Conservation (phyloP, 1,140 invertebrate genomes). For the Drosophila insularis region DNA sequence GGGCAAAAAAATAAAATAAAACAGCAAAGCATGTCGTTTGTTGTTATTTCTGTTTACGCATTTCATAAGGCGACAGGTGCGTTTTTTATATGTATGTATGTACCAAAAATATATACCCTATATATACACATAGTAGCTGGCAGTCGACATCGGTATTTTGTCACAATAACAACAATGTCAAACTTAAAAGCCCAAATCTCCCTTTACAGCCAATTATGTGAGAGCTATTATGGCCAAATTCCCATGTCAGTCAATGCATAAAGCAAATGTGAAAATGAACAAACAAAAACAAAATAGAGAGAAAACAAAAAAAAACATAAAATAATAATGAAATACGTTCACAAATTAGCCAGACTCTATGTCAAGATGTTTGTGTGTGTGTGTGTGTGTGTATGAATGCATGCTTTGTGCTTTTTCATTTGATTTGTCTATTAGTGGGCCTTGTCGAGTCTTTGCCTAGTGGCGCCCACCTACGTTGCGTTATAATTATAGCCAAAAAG, state of each 20-base stretch:
- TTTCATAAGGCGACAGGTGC: constrained; percentile 73
- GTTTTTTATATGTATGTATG: constrained; percentile 38
- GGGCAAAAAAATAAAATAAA: constrained; percentile 29
- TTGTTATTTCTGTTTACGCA: constrained; percentile 75
- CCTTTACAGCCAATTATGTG: constrained; percentile 72
- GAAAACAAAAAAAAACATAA: background rate
- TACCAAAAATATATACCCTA: constrained; percentile 9
- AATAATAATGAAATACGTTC: constrained; percentile 70
- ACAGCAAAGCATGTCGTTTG: constrained; percentile 51
- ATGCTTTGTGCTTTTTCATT: constrained; percentile 40
- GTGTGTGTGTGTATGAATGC: constrained; percentile 8
- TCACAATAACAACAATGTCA: constrained; percentile 38
- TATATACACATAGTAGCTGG: constrained; percentile 49
- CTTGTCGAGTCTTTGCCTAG: constrained; percentile 18
- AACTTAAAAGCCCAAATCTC: constrained; percentile 49
- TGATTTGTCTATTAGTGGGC: constrained; percentile 66
- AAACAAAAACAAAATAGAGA: constrained; percentile 9
- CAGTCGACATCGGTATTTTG: constrained; percentile 53
- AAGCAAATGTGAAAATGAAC: constrained; percentile 39
- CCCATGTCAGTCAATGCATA: constrained; percentile 77
- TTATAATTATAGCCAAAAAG: constrained; percentile 78
- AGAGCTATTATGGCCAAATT: constrained; percentile 76
- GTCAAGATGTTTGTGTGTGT: constrained; percentile 24
- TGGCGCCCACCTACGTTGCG: constrained; percentile 71
- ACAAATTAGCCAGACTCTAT: constrained; percentile 71